Evolutionary conservation across 2,888 invertebrate genomes (phyloP).

Genomic region (Plusia festucae): DNA sequence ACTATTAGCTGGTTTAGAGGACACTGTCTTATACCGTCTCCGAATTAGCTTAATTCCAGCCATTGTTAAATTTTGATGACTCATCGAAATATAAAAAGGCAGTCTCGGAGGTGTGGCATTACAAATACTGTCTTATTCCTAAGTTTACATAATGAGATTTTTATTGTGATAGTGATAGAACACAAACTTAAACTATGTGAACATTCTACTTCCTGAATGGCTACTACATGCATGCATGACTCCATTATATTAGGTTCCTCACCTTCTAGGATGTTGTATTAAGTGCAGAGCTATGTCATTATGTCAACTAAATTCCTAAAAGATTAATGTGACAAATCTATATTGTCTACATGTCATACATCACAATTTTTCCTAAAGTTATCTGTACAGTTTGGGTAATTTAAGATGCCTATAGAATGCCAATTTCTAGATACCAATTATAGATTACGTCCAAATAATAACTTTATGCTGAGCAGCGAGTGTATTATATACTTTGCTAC

Average conservation of each 20-base stretch:
- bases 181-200: constrained; percentile 88
- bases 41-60: constrained; percentile 74
- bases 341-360: constrained; percentile 90
- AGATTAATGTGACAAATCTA: constrained; percentile 88
- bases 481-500: constrained; percentile 86
- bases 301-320: constrained; percentile 82
- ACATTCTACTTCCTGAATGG: constrained; percentile 81
- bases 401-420: constrained; percentile 78
- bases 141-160: constrained; percentile 88
- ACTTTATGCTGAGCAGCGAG: constrained; percentile 70
- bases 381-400: constrained; percentile 87
- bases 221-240: constrained; percentile 85
- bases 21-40: constrained; percentile 76
- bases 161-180: constrained; percentile 87
- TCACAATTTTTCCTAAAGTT: constrained; percentile 90
- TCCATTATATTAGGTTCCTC: constrained; percentile 78
- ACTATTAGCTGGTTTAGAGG: constrained; percentile 82
- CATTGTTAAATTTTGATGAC: constrained; percentile 83
- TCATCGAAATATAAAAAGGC: constrained; percentile 88
- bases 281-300: constrained; percentile 84
- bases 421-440: too few relatives aligned
- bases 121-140: constrained; percentile 88
- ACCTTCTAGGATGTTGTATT: constrained; percentile 79
- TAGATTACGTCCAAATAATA: constrained; percentile 67
- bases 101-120: constrained; percentile 89